Percentiles rank a stretch among this genome's conserved stretches.
These are phyloP conservation scores for Cyclopterus lumpus DNA, from an alignment of 2,797 vertebrate species.

Conservation along the genomic window DNA sequence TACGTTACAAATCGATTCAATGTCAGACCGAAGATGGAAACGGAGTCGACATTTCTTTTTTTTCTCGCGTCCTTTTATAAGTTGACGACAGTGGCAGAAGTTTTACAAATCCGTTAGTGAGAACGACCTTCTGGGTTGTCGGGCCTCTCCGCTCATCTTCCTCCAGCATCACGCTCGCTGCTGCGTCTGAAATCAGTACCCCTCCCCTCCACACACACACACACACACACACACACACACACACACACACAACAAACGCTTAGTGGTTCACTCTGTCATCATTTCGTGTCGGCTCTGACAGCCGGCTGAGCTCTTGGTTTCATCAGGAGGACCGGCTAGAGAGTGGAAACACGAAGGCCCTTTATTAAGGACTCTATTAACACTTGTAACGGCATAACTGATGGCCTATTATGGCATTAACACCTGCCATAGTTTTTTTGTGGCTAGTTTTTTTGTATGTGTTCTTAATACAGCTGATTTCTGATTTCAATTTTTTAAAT, in stretches of 20 bases:
- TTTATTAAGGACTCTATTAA: slow-evolving; percentile 11
- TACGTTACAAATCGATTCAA: too few relatives aligned
- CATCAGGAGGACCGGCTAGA: not conserved
- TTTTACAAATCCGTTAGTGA: too few relatives aligned
- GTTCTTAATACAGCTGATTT: not conserved
- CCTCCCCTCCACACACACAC: too few relatives aligned
- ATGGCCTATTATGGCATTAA: not conserved
- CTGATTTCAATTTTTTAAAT: not conserved
- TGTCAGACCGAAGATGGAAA: too few relatives aligned
- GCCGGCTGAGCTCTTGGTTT: not conserved
- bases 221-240: too few relatives aligned
- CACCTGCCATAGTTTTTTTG: not conserved
- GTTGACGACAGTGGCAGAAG: too few relatives aligned
- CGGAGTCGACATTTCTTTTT: too few relatives aligned
- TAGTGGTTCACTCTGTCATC: not conserved
- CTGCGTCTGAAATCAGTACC: too few relatives aligned
- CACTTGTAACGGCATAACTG: not conserved
- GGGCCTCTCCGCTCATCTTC: not conserved
- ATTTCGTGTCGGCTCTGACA: not conserved
- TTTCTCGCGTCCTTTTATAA: too few relatives aligned
- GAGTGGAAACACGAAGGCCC: not conserved
- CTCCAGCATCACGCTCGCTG: not conserved
- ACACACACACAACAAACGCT: too few relatives aligned
- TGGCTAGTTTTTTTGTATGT: not conserved
- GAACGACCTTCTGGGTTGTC: not conserved